Percentiles rank a stretch among this genome's conserved stretches.
These are phyloP conservation scores for Bhutanitis thaidina DNA, from an alignment of 2,888 invertebrate species.

Conservation along the genomic window DNA sequence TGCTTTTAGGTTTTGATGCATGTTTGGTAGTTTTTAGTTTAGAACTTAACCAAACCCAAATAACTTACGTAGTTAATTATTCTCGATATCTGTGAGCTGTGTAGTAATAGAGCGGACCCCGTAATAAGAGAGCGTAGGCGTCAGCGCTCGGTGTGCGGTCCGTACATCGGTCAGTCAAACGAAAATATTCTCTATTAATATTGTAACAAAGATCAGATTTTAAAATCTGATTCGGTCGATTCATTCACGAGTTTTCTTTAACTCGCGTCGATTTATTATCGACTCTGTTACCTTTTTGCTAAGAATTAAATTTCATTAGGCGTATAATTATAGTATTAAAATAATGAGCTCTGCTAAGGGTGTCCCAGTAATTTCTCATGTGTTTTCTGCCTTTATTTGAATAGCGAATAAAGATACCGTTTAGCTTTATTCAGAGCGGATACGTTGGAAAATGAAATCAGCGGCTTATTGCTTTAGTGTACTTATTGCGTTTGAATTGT, in stretches of 20 bases:
- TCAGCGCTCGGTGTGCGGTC: conserved; percentile 58
- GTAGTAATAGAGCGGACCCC: conserved; percentile 39
- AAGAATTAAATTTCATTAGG: conserved; percentile 34
- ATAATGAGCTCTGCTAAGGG: conserved; percentile 71
- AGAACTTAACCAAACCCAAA: too few relatives aligned
- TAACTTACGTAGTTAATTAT: conserved; percentile 49
- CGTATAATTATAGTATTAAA: conserved; percentile 59
- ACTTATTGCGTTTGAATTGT: conserved; percentile 1
- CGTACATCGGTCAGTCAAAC: conserved; percentile 44
- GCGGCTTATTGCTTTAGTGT: conserved; percentile 5
- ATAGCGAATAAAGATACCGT: conserved; percentile 64
- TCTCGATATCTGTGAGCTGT: conserved; percentile 39
- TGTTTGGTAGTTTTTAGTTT: too few relatives aligned
- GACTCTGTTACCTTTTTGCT: conserved; percentile 28
- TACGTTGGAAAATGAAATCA: conserved; percentile 28
- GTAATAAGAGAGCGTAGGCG: conserved; percentile 60
- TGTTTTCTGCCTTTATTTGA: conserved; percentile 68
- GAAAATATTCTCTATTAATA: conserved; percentile 32
- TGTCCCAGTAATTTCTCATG: conserved; percentile 70
- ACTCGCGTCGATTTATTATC: conserved; percentile 25
- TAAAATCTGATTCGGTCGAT: conserved; percentile 21
- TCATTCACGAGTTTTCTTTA: conserved; percentile 36
- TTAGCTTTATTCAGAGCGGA: conserved; percentile 42
- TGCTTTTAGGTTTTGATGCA: too few relatives aligned
- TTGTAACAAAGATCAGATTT: conserved; percentile 30